Base-by-base conservation (phyloP, 2,888 invertebrate genomes). In the Operophtera brumata region DNA sequence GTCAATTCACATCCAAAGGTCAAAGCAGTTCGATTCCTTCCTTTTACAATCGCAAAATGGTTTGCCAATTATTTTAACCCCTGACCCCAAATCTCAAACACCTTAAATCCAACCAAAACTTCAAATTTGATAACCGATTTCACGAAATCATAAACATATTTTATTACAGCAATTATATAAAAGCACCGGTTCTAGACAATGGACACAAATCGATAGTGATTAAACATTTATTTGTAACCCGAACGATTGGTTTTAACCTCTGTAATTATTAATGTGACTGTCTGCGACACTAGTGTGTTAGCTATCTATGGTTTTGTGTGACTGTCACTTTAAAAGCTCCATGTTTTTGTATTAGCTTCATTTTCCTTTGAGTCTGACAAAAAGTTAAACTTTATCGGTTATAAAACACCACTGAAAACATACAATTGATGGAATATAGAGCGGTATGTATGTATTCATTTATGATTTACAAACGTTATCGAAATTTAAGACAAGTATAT, bases 141-240 rank as follows among this genome's bases (percentile, higher is more conserved):
- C 59, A 69, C 69, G 67, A 65, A 66, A 70, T 68, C 62, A 52
- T 67, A 69, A 73, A 68, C 64, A 64, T 66, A 65, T 73, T 71
- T 70, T 72, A 79, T 77, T 56, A 68, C 64, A 56, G 67, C 74
- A 71, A 81, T 83, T 81, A 82, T 61, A 40, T 40, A 59, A 69
- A 69, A 73, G 71, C 60, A 70, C 67, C 65, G 66, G 65, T 70
- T 71, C 64, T 63, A 53, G 41, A 44, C 47, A 61, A 50, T 35
- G 40, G 14, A 42, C 59, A 66, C 67, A 68, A 63, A 71, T 78
- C 78, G 64, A 78, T 77, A 69, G 44, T 57, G 58, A 68, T 73
- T 71, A 71, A 64, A 64, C 43, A 73, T 75, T 68, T 61, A 74
- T 30, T 20, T 65, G 35, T 25, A 51, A 44, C 41, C 45, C 40